Evolutionary conservation across 2,113 vertebrate species (phyloP).

Genomic region (Gopherus evgoodei): DNA sequence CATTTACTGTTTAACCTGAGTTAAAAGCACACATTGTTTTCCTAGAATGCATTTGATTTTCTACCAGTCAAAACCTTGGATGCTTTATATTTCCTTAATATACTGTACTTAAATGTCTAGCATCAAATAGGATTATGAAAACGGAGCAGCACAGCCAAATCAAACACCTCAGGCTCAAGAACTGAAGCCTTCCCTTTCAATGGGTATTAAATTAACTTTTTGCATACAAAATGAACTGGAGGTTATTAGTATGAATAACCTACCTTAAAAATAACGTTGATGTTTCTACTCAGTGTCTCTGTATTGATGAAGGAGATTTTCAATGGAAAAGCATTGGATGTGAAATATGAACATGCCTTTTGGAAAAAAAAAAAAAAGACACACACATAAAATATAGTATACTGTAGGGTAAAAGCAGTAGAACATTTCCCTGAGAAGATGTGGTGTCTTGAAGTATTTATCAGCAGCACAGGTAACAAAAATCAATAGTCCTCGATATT

Average conservation of each 20-base stretch:
- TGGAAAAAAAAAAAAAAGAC: background rate
- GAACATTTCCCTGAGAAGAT: background rate
- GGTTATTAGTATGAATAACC: conserved; percentile 3
- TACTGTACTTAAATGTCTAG: background rate
- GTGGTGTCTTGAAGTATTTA: background rate
- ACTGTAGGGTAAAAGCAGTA: background rate
- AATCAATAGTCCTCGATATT: background rate
- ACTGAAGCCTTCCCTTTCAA: conserved; percentile 12
- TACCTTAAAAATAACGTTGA: conserved; percentile 83
- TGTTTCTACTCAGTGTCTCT: conserved; percentile 69
- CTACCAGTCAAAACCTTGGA: background rate
- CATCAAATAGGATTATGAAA: conserved; percentile 5
- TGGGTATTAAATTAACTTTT: conserved; percentile 43
- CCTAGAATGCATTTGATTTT: background rate
- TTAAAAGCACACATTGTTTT: background rate
- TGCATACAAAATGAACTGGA: background rate
- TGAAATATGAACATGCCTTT: conserved; percentile 81
- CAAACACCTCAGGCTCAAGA: background rate
- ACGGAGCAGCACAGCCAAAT: background rate
- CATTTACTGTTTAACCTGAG: background rate
- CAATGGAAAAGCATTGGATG: conserved; percentile 79
- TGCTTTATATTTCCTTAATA: background rate
- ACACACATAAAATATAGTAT: background rate
- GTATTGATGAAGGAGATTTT: conserved; percentile 80
- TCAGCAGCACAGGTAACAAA: background rate